These are phyloP conservation scores for Speoplatyrhinus poulsoni DNA, from an alignment of 2,113 vertebrate genomes.

Conservation along the genomic window DNA sequence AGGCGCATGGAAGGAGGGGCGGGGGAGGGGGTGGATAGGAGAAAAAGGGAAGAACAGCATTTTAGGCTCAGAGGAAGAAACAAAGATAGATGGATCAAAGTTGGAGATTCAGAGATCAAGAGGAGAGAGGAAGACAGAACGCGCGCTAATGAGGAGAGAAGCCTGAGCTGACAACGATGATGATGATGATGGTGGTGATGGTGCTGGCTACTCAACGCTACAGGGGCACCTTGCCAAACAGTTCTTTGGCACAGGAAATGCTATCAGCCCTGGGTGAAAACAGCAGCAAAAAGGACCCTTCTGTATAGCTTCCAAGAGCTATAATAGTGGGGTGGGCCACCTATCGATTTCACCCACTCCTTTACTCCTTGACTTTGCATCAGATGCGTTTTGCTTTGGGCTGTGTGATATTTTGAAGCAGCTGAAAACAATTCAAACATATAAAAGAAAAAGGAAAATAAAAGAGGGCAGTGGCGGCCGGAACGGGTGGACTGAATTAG, in stretches of 20 bases:
- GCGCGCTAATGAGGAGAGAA: constrained; percentile 50
- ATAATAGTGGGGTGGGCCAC: constrained; percentile 55
- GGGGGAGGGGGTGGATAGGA: not conserved
- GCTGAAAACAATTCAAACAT: constrained; percentile 24
- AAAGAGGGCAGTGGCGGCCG: constrained; percentile 16
- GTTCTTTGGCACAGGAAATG: constrained; percentile 59
- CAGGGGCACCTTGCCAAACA: constrained; percentile 54
- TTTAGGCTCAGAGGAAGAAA: not conserved
- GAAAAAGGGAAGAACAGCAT: constrained; percentile 12
- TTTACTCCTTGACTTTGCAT: constrained; percentile 64
- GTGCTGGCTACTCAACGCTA: constrained; percentile 49
- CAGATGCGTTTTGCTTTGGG: constrained; percentile 62
- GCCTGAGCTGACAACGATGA: constrained; percentile 61
- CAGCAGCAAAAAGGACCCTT: constrained; percentile 59
- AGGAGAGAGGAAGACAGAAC: constrained; percentile 13
- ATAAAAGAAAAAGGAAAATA: not conserved
- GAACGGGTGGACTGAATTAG: constrained; percentile 53
- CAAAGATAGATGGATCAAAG: not conserved
- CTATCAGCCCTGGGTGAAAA: constrained; percentile 61
- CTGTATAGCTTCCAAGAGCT: constrained; percentile 49
- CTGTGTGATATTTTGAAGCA: constrained; percentile 59
- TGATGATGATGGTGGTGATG: constrained; percentile 49
- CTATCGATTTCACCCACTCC: constrained; percentile 71
- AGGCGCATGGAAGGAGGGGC: not conserved
- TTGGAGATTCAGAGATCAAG: constrained; percentile 18